phyloP scores from a whole-genome alignment of 2,113 vertebrate species.

The Scatophagus argus region DNA sequence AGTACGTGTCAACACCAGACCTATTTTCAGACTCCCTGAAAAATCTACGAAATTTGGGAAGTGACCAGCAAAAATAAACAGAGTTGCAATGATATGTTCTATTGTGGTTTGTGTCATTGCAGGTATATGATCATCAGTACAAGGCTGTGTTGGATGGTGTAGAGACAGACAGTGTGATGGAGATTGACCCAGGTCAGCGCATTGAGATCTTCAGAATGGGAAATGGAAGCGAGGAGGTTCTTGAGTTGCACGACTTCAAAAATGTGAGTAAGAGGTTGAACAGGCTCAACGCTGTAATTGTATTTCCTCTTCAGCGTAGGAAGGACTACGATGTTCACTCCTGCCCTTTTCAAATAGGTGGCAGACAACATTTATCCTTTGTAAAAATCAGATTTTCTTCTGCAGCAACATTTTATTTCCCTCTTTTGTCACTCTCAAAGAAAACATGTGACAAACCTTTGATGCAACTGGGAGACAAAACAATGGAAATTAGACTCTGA shows the following conservation, averaged over 20 bases:
- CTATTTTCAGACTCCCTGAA: neutral
- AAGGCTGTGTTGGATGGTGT: constrained; percentile 89
- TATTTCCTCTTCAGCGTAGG: constrained; percentile 16
- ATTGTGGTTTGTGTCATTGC: constrained; percentile 53
- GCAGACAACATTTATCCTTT: constrained; percentile 39
- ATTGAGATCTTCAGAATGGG: constrained; percentile 92
- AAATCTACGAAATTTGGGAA: neutral
- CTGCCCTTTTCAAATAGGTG: constrained; percentile 50
- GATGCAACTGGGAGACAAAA: constrained; percentile 22
- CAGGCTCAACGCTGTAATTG: constrained; percentile 3
- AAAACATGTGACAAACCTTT: constrained; percentile 35
- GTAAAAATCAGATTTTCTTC: constrained; percentile 45
- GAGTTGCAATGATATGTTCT: neutral
- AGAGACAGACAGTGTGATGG: constrained; percentile 91
- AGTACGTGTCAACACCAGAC: constrained; percentile 20
- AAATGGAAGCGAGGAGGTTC: constrained; percentile 90
- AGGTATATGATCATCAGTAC: constrained; percentile 93
- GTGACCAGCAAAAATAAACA: neutral
- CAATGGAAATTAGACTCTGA: constrained; percentile 29
- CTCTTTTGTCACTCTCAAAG: constrained; percentile 17
- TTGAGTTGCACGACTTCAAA: constrained; percentile 97
- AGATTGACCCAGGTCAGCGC: constrained; percentile 89
- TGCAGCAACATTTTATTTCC: constrained; percentile 27
- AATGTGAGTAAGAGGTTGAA: constrained; percentile 85
- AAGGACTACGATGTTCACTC: constrained; percentile 38